Conservation (phyloP, 2,113 vertebrate genomes). For the Notarius lentiginosus region DNA sequence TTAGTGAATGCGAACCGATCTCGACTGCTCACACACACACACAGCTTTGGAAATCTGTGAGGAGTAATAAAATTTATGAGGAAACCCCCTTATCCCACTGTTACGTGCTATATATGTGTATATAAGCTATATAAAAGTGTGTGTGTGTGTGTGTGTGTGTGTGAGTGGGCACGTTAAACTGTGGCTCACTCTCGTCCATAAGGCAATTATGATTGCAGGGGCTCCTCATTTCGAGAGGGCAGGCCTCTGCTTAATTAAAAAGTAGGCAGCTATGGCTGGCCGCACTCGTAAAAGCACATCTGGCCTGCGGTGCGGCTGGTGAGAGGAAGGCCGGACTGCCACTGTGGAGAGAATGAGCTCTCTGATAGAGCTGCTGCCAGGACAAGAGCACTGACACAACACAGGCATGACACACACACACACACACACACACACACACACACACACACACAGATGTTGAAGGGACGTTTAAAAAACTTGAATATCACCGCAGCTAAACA, state of each 20-base stretch:
- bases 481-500: conserved; percentile 36
- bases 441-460: conserved; percentile 14
- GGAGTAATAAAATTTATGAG: conserved; percentile 63
- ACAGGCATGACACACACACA: conserved; percentile 18
- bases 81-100: conserved; percentile 56
- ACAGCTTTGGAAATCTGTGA: conserved; percentile 46
- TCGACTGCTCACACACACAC: conserved; percentile 36
- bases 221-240: conserved; percentile 46
- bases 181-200: conserved; percentile 21
- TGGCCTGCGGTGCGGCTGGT: conserved; percentile 41
- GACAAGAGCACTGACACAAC: conserved; percentile 35
- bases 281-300: conserved; percentile 55
- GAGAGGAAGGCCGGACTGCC: conserved; percentile 38
- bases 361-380: conserved; percentile 41
- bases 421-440: conserved; percentile 12
- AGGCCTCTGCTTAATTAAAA: conserved; percentile 53
- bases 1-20: conserved; percentile 55
- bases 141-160: conserved; percentile 14
- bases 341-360: conserved; percentile 41
- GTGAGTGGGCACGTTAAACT: conserved; percentile 34
- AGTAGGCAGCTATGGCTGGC: conserved; percentile 44
- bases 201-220: conserved; percentile 50
- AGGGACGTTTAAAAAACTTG: conserved; percentile 21
- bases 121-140: conserved; percentile 25
- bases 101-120: conserved; percentile 30